Percentiles rank a stretch among this genome's conserved stretches.
phyloP scores from a whole-genome alignment of 2,113 vertebrate genomes.

The Felis chaus region DNA sequence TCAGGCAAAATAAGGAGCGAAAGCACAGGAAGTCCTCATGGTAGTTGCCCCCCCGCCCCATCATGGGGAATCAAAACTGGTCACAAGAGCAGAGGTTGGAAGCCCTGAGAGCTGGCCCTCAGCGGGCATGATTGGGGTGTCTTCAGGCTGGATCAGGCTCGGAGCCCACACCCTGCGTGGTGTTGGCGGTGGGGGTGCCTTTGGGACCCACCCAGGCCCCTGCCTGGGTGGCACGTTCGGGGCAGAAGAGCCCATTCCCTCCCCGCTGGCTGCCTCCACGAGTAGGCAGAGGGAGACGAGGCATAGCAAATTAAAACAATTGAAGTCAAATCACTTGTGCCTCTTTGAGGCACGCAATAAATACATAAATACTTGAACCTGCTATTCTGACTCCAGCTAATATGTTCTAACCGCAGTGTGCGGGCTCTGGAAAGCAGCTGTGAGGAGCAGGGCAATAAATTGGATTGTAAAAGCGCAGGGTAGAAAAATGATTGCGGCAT shows the following conservation, averaged over 20 bases:
- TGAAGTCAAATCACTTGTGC: not conserved
- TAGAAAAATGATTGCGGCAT: conserved; percentile 60
- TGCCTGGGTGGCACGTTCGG: not conserved
- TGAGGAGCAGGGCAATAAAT: conserved; percentile 62
- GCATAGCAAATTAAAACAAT: conserved; percentile 33
- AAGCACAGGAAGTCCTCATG: not conserved
- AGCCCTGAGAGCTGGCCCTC: not conserved
- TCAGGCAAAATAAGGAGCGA: not conserved
- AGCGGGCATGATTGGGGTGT: rapidly evolving
- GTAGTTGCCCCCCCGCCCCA: no score
- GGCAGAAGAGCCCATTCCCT: not conserved
- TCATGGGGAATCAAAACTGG: rapidly evolving
- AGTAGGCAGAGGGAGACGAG: not conserved
- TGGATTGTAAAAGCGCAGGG: conserved; percentile 46
- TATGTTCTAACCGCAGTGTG: not conserved
- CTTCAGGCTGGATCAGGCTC: not conserved
- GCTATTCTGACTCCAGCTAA: not conserved
- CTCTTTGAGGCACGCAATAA: not conserved
- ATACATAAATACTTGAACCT: conserved; percentile 1
- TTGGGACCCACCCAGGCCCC: not conserved
- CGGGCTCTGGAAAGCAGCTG: conserved; percentile 40
- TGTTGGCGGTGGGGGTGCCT: not conserved
- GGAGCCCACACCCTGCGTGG: not conserved
- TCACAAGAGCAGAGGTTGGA: not conserved
- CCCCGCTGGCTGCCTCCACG: rapidly evolving